phyloP scores from a whole-genome alignment of 2,113 vertebrate species.

The Arizona elegans region DNA sequence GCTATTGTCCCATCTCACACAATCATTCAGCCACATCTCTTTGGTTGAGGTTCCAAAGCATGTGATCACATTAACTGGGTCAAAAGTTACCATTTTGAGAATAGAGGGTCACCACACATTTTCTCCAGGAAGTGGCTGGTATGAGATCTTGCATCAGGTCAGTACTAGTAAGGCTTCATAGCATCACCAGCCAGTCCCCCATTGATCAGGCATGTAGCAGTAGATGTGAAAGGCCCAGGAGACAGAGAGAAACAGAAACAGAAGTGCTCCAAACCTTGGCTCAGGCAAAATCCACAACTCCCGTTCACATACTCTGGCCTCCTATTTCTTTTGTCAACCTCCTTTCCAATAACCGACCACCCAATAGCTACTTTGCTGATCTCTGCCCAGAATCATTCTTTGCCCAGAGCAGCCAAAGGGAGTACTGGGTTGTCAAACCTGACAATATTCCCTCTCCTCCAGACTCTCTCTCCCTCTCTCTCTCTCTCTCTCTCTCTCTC shows the following conservation, averaged over 20 bases:
- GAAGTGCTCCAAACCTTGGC: neutral
- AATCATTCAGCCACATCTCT: neutral
- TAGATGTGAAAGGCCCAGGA: neutral
- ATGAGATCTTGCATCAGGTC: neutral
- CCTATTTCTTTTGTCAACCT: neutral
- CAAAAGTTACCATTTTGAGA: neutral
- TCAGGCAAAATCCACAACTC: neutral
- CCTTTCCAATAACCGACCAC: neutral
- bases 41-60: neutral
- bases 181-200: neutral
- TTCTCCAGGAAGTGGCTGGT: neutral
- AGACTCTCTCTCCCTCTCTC: too few relatives aligned
- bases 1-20: neutral
- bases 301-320: neutral
- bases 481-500: too few relatives aligned
- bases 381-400: neutral
- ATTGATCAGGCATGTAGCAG: neutral
- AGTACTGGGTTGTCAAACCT: neutral
- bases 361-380: neutral
- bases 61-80: neutral
- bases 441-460: neutral
- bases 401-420: neutral
- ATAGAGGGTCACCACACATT: neutral
- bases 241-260: neutral
- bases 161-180: neutral